These are phyloP conservation scores for Hycleus phaleratus DNA, from an alignment of 1,140 invertebrate genomes.

Conservation along the genomic window DNA sequence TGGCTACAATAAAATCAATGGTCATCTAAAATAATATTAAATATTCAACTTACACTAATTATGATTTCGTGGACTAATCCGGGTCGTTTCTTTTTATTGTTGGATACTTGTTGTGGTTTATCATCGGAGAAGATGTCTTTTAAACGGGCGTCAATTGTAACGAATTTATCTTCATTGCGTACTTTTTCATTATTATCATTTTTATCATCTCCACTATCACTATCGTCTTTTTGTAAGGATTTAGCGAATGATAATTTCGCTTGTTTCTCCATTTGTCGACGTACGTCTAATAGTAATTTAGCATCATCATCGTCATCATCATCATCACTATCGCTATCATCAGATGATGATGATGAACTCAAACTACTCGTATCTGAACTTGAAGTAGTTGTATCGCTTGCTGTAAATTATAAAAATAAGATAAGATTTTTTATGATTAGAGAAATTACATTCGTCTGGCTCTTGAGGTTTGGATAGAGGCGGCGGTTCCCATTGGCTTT, in stretches of 20 bases:
- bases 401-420: constrained; percentile 31
- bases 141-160: constrained; percentile 28
- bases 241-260: constrained; percentile 6
- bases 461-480: constrained; percentile 24
- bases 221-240: not conserved
- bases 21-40: not conserved
- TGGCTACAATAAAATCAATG: constrained; percentile 46
- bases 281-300: constrained; percentile 31
- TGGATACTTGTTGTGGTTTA: constrained; percentile 4
- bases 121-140: constrained; percentile 30
- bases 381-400: constrained; percentile 43
- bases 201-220: no score
- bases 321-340: constrained; percentile 42
- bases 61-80: constrained; percentile 59
- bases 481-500: constrained; percentile 85
- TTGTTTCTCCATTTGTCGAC: constrained; percentile 31
- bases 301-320: constrained; percentile 40
- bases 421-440: constrained; percentile 1
- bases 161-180: not conserved
- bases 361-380: constrained; percentile 39
- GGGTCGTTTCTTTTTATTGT: constrained; percentile 40
- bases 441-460: not conserved
- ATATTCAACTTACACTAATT: constrained; percentile 56
- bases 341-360: constrained; percentile 44
- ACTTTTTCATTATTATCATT: no score